Conservation (phyloP, 2,888 invertebrate genomes). For the Chrysina gloriosa region DNA sequence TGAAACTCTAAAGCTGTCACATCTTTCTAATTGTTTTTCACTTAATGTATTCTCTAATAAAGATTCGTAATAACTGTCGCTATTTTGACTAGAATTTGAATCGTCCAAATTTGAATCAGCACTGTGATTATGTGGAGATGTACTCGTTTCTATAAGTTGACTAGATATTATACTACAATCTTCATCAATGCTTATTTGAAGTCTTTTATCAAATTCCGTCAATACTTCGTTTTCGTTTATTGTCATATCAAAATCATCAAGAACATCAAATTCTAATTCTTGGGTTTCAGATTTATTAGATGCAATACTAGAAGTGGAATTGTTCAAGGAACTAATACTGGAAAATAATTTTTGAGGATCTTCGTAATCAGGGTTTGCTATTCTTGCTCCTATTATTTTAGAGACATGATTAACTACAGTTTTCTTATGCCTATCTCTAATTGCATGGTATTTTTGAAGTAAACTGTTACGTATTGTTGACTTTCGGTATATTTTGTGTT, state of each 20-base stretch:
- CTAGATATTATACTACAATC: slow-evolving; percentile 45
- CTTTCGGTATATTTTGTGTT: slow-evolving; percentile 83
- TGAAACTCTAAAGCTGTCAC: slow-evolving; percentile 51
- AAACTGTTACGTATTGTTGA: slow-evolving; percentile 72
- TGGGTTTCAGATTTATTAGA: slow-evolving; percentile 50
- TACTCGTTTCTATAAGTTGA: slow-evolving; percentile 40
- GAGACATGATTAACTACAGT: slow-evolving; percentile 82
- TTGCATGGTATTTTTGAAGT: slow-evolving; percentile 68
- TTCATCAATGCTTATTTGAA: slow-evolving; percentile 54
- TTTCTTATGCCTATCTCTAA: slow-evolving; percentile 62
- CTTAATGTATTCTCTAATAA: slow-evolving; percentile 60
- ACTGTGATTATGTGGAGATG: slow-evolving; percentile 21
- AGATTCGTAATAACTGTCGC: slow-evolving; percentile 62
- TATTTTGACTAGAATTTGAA: slow-evolving; percentile 59
- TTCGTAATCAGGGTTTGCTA: slow-evolving; percentile 88
- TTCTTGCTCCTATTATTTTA: slow-evolving; percentile 85
- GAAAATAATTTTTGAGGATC: slow-evolving; percentile 78
- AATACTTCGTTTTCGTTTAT: slow-evolving; percentile 63
- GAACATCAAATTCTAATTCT: slow-evolving; percentile 70
- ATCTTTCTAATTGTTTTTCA: slow-evolving; percentile 58
- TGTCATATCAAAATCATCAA: slow-evolving; percentile 58
- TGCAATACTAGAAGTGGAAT: slow-evolving; percentile 47
- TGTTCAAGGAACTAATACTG: slow-evolving; percentile 50
- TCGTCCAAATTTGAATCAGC: slow-evolving; percentile 36
- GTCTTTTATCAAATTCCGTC: slow-evolving; percentile 59